These are phyloP conservation scores for Sinosuthora webbiana DNA, from an alignment of 2,113 vertebrate genomes.

Conservation along the genomic window DNA sequence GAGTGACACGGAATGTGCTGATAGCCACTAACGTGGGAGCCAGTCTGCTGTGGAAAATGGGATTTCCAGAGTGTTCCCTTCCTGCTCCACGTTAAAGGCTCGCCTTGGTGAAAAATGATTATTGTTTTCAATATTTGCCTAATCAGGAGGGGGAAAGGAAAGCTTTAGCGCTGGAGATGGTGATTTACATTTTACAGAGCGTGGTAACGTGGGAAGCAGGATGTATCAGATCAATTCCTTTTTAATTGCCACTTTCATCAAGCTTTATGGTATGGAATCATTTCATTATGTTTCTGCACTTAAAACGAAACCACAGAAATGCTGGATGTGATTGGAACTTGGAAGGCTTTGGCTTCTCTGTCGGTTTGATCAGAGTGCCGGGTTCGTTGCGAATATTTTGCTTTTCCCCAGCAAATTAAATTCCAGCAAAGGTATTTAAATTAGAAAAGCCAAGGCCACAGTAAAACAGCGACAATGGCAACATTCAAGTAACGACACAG, in stretches of 20 bases:
- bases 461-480: neutral
- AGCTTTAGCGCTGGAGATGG: neutral
- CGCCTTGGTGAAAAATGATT: constrained; percentile 54
- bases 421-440: constrained; percentile 34
- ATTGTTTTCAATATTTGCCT: constrained; percentile 64
- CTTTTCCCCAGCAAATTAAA: neutral
- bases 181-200: constrained; percentile 47
- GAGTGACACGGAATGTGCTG: constrained; percentile 54
- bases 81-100: constrained; percentile 15
- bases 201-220: constrained; percentile 11
- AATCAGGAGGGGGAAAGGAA: neutral
- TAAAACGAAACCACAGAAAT: constrained; percentile 40
- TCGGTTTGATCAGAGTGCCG: neutral
- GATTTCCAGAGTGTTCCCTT: constrained; percentile 6
- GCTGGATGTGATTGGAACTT: neutral
- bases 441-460: constrained; percentile 1
- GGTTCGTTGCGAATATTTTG: neutral
- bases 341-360: neutral
- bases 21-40: constrained; percentile 53
- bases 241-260: constrained; percentile 68
- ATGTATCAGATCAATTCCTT: constrained; percentile 33
- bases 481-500: neutral
- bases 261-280: constrained; percentile 64
- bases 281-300: constrained; percentile 45
- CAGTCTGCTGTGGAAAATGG: constrained; percentile 62